These are phyloP conservation scores for Bombus cullumanus DNA, from an alignment of 1,140 invertebrate genomes.

Conservation along the genomic window DNA sequence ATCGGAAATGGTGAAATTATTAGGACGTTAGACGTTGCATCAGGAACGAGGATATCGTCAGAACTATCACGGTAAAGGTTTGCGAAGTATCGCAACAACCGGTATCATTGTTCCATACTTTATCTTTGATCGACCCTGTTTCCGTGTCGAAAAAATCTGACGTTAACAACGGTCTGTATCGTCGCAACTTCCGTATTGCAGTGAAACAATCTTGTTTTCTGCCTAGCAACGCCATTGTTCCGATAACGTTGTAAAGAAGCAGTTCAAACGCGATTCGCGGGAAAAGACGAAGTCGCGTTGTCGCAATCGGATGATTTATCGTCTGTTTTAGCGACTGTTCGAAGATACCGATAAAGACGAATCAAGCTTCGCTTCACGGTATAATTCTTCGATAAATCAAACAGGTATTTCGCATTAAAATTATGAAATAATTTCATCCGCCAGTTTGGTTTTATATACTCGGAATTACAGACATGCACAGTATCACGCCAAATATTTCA, in stretches of 20 bases:
- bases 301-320: background rate
- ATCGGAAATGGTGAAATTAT: background rate
- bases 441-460: background rate
- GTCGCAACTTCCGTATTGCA: constrained; percentile 53
- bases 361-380: background rate
- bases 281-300: background rate
- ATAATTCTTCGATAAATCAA: background rate
- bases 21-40: background rate
- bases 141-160: background rate
- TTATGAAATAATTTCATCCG: background rate
- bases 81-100: background rate
- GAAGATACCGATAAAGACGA: background rate
- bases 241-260: constrained; percentile 55
- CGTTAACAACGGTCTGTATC: constrained; percentile 17
- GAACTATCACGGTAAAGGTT: background rate
- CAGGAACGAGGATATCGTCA: background rate
- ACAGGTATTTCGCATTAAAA: background rate
- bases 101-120: constrained; percentile 14
- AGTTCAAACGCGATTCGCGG: background rate
- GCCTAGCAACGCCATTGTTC: constrained; percentile 65
- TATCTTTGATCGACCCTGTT: constrained; percentile 16
- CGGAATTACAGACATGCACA: background rate
- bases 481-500: background rate
- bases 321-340: background rate
- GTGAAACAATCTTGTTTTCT: constrained; percentile 70